Conservation (phyloP, 1,140 invertebrate genomes). For the Pogonomyrmex californicus region DNA sequence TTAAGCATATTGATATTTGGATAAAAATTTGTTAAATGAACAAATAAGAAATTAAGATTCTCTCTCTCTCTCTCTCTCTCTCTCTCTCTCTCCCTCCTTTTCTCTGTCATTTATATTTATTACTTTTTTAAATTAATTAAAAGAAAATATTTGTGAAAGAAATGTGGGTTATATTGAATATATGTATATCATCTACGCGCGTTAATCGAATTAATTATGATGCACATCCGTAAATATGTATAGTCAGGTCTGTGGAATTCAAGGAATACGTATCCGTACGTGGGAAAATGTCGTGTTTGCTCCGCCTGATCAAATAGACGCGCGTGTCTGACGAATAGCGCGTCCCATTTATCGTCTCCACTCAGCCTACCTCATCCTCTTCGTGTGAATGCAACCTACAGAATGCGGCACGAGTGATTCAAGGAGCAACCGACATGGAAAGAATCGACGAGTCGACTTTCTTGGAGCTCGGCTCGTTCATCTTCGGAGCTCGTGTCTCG, state of each 20-base stretch:
- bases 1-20: background rate
- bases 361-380: constrained; percentile 27
- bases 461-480: constrained; percentile 2
- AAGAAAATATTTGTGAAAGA: background rate
- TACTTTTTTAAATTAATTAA: background rate
- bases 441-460: constrained; percentile 29
- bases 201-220: constrained; percentile 63
- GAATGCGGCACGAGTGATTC: constrained; percentile 49
- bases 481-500: background rate
- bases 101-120: background rate
- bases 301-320: constrained; percentile 80
- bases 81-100: background rate
- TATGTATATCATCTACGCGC: background rate
- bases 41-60: background rate
- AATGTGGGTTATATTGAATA: too few species aligned
- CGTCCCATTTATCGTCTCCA: constrained; percentile 40
- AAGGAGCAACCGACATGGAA: constrained; percentile 38
- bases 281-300: constrained; percentile 83
- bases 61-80: too few species aligned
- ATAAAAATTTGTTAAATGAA: background rate
- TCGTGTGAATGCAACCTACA: constrained; percentile 46
- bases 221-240: constrained; percentile 51
- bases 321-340: constrained; percentile 56
- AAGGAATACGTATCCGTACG: constrained; percentile 71
- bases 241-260: constrained; percentile 49